Evolutionary conservation across 2,888 invertebrate species (phyloP).

Genomic region (Hymenopus coronatus): DNA sequence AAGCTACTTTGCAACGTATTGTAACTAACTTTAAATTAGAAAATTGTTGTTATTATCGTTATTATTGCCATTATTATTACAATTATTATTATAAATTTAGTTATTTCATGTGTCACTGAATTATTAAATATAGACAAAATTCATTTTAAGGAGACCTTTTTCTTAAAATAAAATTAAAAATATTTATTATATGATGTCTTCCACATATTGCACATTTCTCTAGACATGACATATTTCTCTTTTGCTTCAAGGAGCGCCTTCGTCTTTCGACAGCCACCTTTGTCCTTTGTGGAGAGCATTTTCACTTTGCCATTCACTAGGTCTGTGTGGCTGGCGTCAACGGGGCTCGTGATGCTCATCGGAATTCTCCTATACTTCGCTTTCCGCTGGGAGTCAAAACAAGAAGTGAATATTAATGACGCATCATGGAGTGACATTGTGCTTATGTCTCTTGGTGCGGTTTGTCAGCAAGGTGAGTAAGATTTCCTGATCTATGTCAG

Average conservation of each 20-base stretch:
- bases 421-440: conserved; percentile 28
- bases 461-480: conserved; percentile 32
- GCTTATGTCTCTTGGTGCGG: conserved; percentile 30
- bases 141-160: too few relatives aligned
- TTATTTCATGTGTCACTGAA: too few relatives aligned
- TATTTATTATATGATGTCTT: too few relatives aligned
- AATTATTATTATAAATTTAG: too few relatives aligned
- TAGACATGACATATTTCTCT: not conserved
- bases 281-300: conserved; percentile 30
- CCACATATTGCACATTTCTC: too few relatives aligned
- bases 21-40: too few relatives aligned
- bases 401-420: not conserved
- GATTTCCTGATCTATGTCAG: not conserved
- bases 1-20: too few relatives aligned
- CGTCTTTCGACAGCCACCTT: conserved; percentile 32
- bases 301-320: conserved; percentile 32
- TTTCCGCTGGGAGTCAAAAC: conserved; percentile 5
- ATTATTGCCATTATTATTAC: too few relatives aligned
- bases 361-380: conserved; percentile 14
- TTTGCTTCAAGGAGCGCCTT: conserved; percentile 18
- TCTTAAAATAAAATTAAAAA: too few relatives aligned
- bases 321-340: conserved; percentile 25
- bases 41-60: too few relatives aligned
- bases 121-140: too few relatives aligned
- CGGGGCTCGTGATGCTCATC: conserved; percentile 21